These are phyloP conservation scores for Darevskia nairensis DNA, from an alignment of 2,797 vertebrate genomes.

Conservation along the genomic window DNA sequence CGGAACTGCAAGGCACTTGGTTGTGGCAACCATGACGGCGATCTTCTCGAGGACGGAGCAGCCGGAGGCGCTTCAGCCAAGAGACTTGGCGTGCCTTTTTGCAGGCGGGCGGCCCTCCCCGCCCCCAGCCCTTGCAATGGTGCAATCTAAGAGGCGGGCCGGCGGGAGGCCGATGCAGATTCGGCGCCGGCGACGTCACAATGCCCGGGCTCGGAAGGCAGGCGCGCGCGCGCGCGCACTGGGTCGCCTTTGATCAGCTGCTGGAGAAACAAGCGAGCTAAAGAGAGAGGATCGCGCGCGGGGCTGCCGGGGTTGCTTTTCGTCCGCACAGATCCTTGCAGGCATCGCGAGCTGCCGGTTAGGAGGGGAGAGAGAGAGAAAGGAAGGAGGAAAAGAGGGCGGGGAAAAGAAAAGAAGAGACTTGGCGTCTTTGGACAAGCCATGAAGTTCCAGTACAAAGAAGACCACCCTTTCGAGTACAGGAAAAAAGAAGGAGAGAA, in stretches of 20 bases:
- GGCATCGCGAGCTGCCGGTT: rapidly evolving
- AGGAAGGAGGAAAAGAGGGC: neutral
- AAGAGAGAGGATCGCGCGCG: too few relatives aligned
- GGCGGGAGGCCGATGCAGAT: neutral
- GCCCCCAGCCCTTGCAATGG: neutral
- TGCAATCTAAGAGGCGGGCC: neutral
- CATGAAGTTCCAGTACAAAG: slow-evolving; percentile 99
- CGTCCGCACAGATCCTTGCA: neutral
- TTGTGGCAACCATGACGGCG: neutral
- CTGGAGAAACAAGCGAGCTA: neutral
- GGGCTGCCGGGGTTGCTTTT: neutral
- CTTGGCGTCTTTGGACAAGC: neutral
- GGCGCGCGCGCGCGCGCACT: slow-evolving; percentile 34
- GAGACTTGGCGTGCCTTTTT: neutral
- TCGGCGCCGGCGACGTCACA: slow-evolving; percentile 58
- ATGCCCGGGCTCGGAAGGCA: neutral
- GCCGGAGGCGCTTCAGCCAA: neutral
- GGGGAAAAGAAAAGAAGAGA: neutral
- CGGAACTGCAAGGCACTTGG: too few relatives aligned
- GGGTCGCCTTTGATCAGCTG: slow-evolving; percentile 10
- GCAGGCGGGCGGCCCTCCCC: neutral
- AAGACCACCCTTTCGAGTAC: slow-evolving; percentile 97
- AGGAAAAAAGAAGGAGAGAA: slow-evolving; percentile 98
- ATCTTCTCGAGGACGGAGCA: neutral
- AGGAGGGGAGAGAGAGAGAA: neutral